phyloP scores from a whole-genome alignment of 2,888 invertebrate genomes.

The Euphydryas editha region DNA sequence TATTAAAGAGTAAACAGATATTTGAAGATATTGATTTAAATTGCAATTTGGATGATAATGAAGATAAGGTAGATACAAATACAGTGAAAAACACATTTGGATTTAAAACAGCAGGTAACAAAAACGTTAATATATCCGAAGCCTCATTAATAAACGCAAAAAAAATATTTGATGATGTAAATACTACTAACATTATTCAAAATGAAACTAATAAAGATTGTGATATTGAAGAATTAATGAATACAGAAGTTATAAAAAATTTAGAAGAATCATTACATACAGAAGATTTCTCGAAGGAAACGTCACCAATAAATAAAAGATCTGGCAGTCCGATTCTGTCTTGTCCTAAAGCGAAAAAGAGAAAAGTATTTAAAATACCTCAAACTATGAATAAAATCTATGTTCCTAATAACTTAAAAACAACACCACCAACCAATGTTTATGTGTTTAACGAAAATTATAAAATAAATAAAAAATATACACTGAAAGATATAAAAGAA shows the following conservation, averaged over 20 bases:
- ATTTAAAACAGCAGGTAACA: conserved; percentile 53
- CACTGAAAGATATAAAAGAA: conserved; percentile 53
- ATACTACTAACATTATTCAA: background rate
- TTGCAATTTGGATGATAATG: conserved; percentile 9
- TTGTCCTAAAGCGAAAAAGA: conserved; percentile 68
- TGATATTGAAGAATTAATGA: conserved; percentile 51
- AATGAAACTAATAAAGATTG: conserved; percentile 9
- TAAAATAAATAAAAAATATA: conserved; percentile 59
- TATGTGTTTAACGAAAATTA: conserved; percentile 56
- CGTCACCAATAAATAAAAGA: conserved; percentile 57
- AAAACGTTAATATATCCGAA: conserved; percentile 47
- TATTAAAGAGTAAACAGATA: conserved; percentile 58
- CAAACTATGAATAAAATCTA: conserved; percentile 48
- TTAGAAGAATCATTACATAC: conserved; percentile 67
- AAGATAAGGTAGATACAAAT: conserved; percentile 2
- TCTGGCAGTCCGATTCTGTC: conserved; percentile 71
- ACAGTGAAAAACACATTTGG: conserved; percentile 24
- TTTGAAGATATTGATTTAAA: conserved; percentile 53
- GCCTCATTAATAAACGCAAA: conserved; percentile 46
- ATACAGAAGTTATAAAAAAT: conserved; percentile 68
- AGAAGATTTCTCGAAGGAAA: conserved; percentile 60
- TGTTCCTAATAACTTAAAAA: background rate
- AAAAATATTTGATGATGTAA: conserved; percentile 18
- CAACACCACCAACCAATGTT: conserved; percentile 26
- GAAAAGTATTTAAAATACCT: conserved; percentile 64